Base-by-base conservation (phyloP, 37 sponge, comb jelly and placozoan species). In the Hormiphora californensis region DNA sequence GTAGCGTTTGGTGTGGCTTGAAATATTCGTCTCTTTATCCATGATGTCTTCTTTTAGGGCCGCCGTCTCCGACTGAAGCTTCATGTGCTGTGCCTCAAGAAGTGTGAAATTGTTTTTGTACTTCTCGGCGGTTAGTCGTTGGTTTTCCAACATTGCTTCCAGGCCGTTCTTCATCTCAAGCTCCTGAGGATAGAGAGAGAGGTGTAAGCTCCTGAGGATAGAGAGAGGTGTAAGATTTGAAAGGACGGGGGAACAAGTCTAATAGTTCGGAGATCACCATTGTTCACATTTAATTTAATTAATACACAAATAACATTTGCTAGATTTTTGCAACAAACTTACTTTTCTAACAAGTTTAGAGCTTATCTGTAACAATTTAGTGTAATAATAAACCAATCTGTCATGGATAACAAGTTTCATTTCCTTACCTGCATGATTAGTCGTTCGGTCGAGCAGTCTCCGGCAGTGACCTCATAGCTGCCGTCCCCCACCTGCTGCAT, bases 161-260 rank as follows among this genome's bases (percentile, higher is more conserved):
- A 73, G 38, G 2, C 81, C 81, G 23, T 73, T 73, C 46, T 73
- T 73, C 81, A 73, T 73, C 81, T 73, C 81, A 1, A 73, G 81
- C 23, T 73, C 81, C 81, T 73, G 81, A 12, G n/a, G n/a, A n/a
- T n/a, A n/a, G n/a, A n/a, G n/a, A n/a, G n/a, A n/a, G n/a, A n/a
- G n/a, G n/a, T n/a, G n/a, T n/a, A n/a, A n/a, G n/a, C n/a, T n/a
- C n/a, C n/a, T n/a, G n/a, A n/a, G n/a, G n/a, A n/a, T n/a, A n/a
- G n/a, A n/a, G n/a, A n/a, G n/a, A n/a, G n/a, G n/a, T n/a, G n/a
- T n/a, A n/a, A n/a, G n/a, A n/a, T n/a, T n/a, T n/a, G n/a, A n/a
- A n/a, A n/a, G n/a, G n/a, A n/a, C n/a, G n/a, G n/a, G n/a, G n/a
- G n/a, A n/a, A n/a, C n/a, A n/a, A n/a, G n/a, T n/a, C n/a, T n/a